Evolutionary conservation across 1,140 invertebrate species (phyloP).

Genomic region (Xylocopa sonorina): DNA sequence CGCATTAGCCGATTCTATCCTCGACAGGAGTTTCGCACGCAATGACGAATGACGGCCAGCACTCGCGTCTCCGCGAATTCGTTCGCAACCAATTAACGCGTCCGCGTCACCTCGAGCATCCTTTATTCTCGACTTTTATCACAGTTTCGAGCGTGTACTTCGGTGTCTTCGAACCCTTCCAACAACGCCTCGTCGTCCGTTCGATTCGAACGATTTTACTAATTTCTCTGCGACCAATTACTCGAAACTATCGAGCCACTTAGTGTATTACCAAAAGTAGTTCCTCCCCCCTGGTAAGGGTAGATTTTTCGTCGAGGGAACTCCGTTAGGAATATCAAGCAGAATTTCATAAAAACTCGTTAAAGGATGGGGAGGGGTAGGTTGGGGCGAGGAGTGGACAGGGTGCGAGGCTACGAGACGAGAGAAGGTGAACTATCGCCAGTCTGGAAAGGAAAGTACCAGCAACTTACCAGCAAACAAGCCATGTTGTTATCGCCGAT

Average conservation of each 20-base stretch:
- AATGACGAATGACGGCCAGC: conserved; percentile 20
- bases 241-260: too few species aligned
- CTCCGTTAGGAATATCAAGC: conserved; percentile 57
- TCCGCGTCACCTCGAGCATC: neutral
- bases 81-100: conserved; percentile 2
- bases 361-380: conserved; percentile 53
- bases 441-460: conserved; percentile 30
- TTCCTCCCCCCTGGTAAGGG: neutral
- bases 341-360: conserved; percentile 68
- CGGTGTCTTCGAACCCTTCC: neutral
- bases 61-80: neutral
- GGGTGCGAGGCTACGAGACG: conserved; percentile 12
- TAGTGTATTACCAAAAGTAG: conserved; percentile 53
- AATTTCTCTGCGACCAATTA: neutral
- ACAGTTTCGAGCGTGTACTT: neutral
- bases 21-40: conserved; percentile 28
- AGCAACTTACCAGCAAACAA: conserved; percentile 63
- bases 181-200: too few species aligned
- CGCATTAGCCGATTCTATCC: conserved; percentile 33
- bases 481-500: conserved; percentile 63
- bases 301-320: conserved; percentile 43
- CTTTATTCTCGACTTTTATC: too few species aligned
- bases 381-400: conserved; percentile 2
- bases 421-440: conserved; percentile 15
- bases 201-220: neutral